phyloP scores from a whole-genome alignment of 2,888 invertebrate species.

The Noctua pronuba region DNA sequence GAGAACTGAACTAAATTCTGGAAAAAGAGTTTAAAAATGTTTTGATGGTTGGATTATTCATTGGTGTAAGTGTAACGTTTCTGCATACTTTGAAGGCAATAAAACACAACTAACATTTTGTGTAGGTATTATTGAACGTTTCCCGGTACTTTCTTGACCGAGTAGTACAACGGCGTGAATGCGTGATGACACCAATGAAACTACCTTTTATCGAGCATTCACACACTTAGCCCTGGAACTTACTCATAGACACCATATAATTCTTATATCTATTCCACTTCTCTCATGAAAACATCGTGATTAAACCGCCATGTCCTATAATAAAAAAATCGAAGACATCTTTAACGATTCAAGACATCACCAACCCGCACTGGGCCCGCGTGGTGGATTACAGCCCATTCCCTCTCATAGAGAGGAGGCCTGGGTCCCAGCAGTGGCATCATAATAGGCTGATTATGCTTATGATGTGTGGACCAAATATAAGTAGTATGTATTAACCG shows the following conservation, averaged over 20 bases:
- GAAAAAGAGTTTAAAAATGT: no score
- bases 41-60: no score
- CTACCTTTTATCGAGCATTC: not conserved
- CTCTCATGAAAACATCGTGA: not conserved
- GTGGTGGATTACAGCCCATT: not conserved
- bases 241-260: not conserved
- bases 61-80: no score
- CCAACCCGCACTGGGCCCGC: not conserved
- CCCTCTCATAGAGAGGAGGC: not conserved
- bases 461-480: not conserved
- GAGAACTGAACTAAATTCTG: no score
- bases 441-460: not conserved
- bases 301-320: not conserved
- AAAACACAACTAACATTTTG: no score
- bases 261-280: not conserved
- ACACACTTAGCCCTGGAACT: not conserved
- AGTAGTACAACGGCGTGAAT: not conserved
- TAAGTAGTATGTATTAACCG: not conserved
- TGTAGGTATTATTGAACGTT: no score
- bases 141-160: no score
- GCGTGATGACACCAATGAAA: not conserved
- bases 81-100: no score
- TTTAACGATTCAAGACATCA: not conserved
- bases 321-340: not conserved
- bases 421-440: not conserved